phyloP scores from a whole-genome alignment of 2,113 vertebrate species.

The Chloebia gouldiae region DNA sequence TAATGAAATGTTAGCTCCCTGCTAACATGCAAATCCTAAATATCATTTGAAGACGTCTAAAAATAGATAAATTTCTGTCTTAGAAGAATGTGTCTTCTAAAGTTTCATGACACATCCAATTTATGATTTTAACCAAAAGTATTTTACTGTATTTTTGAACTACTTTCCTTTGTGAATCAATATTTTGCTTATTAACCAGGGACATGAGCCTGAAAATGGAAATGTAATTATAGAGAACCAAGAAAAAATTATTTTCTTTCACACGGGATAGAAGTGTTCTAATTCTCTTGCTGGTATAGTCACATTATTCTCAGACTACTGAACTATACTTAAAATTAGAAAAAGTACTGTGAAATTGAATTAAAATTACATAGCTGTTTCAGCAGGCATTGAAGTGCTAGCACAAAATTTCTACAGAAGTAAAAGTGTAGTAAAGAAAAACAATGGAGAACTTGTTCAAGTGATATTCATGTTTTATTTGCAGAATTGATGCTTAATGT shows the following conservation, averaged over 20 bases:
- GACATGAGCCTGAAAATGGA: not conserved
- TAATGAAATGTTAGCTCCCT: not conserved
- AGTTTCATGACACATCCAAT: not conserved
- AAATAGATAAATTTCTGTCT: not conserved
- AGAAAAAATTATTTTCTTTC: not conserved
- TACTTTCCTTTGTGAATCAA: not conserved
- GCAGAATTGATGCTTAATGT: not conserved
- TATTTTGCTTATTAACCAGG: not conserved
- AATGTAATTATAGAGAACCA: not conserved
- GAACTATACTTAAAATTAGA: not conserved
- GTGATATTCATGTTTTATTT: not conserved
- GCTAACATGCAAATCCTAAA: not conserved
- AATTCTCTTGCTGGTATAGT: not conserved
- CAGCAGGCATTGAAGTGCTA: not conserved
- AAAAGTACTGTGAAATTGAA: not conserved
- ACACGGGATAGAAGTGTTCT: not conserved
- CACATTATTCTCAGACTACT: not conserved
- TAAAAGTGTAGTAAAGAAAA: not conserved
- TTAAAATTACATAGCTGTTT: not conserved
- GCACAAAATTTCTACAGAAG: not conserved
- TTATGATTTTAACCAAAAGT: not conserved
- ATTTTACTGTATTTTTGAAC: not conserved
- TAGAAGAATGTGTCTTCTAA: not conserved
- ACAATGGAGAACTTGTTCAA: not conserved
- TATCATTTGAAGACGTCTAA: not conserved